Evolutionary conservation across 1,140 invertebrate genomes (phyloP), one percentile per base, ranked within the genome.

Genomic region (Augochlora pura): DNA sequence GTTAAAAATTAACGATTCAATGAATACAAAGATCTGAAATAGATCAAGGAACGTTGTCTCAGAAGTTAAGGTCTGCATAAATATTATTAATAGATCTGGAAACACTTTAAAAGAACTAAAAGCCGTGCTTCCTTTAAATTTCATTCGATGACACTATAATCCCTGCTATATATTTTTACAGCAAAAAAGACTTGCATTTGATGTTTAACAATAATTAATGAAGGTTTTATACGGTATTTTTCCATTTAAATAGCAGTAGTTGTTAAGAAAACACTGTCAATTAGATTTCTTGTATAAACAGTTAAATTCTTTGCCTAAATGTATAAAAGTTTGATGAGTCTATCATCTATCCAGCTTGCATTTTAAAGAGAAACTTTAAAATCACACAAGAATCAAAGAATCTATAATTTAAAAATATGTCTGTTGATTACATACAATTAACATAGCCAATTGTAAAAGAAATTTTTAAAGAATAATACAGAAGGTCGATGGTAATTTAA

Each of bases 261-360:
- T 65, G 64, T 78, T 87, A 82, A 86, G 79, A 21, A 80, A 84
- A 76, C 49, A 42, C 57, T 79, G 82, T 89, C 87, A 88, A 89
- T 88, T 89, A 87, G 81, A 81, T 76, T 64, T 80, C 54, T 63
- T 78, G n/a, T 49, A 49, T 72, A 14, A 25, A 42, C 23, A 49
- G 42, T 82, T 66, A 25, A 42, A 6, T 77, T 74, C 8, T 70
- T 63, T 59, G 18, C 6, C 27, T 80, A 32, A 60, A 63, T 77
- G 23, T 32, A 68, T 70, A n/a, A 77, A 23, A 66, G 39, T 2
- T 59, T n/a, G 2, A 67, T 21, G 32, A 69, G n/a, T 54, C 21
- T 39, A 46, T 32, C 38, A 46, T 8, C 21, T 18, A 3, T 64
- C 5, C n/a, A n/a, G 63, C n/a, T 60, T 42, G 0, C 52, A 23